Base-by-base conservation (phyloP, 2,888 invertebrate genomes). In the Meteorus colon region DNA sequence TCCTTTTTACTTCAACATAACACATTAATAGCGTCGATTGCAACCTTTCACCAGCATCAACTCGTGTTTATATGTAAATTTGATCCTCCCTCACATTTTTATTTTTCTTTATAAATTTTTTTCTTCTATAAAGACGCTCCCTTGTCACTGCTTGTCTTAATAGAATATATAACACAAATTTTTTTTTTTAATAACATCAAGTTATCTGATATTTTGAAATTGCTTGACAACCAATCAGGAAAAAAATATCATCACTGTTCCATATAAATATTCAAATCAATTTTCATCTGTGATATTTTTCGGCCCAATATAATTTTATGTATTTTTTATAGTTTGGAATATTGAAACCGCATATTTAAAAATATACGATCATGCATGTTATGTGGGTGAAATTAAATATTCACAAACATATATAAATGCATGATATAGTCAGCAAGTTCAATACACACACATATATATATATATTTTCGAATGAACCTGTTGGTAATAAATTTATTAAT, bases 91-190 rank as follows among this genome's bases (percentile, higher is more conserved):
- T 55, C 55, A 51, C 59, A 29, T 29, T 34, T 69, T 75, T 55
- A 24, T 41, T 31, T 45, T 16, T 12, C 16, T 27, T 41, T 55
- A n/a, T 51, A 31, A 67, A 24, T 37, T 68, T 67, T 37, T 48
- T 48, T 65, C 29, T 48, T 48, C 41, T 65, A 27, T 45, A 66
- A 65, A 79, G 80, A 81, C 80, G 77, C 82, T 80, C 82, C 84
- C n/a, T 2, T 2, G 41, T 12, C 0, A 41, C 1, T 0, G 0
- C 6, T 34, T 1, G 4, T 41, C 41, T 12, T 89, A 89, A 89
- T 88, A 88, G 88, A 89, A 88, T 87, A 87, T 84, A 84, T 84
- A 85, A 87, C 88, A 88, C 86, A 84, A 87, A 86, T 86, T 86
- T 83, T 86, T 85, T 51, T 66, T 19, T 74, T 71, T 27, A 74